Base-by-base conservation (phyloP, 2,888 invertebrate species). In the Anaspis maculata region DNA sequence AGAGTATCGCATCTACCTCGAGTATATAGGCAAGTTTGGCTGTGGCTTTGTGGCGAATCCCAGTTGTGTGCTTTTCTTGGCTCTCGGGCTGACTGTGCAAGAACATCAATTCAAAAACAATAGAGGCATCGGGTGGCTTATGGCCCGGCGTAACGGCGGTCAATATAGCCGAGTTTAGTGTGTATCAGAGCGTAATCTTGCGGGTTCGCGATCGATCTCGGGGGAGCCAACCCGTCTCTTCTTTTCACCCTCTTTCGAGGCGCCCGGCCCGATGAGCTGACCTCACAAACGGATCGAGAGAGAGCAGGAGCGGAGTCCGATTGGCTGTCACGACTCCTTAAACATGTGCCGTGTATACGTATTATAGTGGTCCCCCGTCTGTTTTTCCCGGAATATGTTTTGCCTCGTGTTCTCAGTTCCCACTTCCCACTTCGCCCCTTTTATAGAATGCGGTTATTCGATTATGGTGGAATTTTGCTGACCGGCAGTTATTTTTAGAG, bases 171-270 rank as follows among this genome's bases (percentile, higher is more conserved):
- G 46, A 53, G 49, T 37, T 55, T 53, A 53, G 52, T 45, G 52
- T 51, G 47, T 52, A 54, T 56, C 52, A 54, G 48, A 44, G 49
- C 49, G 49, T 51, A 51, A 55, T 55, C 53, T 54, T 48, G 48
- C 44, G 48, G 51, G 42, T 43, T 39, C 30, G 33, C 41, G 45
- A 52, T 52, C 45, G 50, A 51, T 51, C 52, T 49, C 52, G 11
- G 4, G 48, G 49, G 52, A 46, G 34, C 34, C 19, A 34, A 14
- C n/a, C n/a, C n/a, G n/a, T n/a, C n/a, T 27, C 34, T 30, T 31
- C 37, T 35, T 44, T 45, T 42, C 41, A 46, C 47, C 46, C 48
- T 45, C 41, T 34, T 43, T 37, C 43, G 37, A 46, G n/a, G n/a
- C n/a, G n/a, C n/a, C n/a, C n/a, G n/a, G n/a, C n/a, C n/a, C n/a